A percentile compares a stretch with the other conserved stretches of the same genome.
Conservation (phyloP, 2,113 vertebrate genomes). For the Tetraodon nigroviridis region DNA sequence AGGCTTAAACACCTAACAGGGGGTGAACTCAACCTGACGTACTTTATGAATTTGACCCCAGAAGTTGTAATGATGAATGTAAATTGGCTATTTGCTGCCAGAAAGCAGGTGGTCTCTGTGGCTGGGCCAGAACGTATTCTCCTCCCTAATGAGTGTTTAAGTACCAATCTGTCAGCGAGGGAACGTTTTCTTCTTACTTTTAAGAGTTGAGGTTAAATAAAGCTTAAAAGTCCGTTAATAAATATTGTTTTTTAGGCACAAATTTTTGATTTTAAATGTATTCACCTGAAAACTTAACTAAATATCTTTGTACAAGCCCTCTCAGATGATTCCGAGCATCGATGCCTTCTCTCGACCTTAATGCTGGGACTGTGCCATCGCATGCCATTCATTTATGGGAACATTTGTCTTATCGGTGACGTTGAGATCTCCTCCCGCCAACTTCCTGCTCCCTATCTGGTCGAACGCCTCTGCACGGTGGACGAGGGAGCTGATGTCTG, state of each 20-base stretch:
- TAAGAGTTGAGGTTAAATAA: no score
- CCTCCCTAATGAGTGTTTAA: constrained; percentile 52
- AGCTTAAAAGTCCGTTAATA: not conserved
- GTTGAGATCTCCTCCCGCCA: constrained; percentile 28
- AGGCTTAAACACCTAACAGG: constrained; percentile 50
- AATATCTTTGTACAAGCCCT: not conserved
- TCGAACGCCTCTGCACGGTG: constrained; percentile 49
- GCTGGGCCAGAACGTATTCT: constrained; percentile 32
- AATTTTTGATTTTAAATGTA: no score
- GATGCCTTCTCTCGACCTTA: not conserved
- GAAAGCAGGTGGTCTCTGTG: constrained; percentile 59
- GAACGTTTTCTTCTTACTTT: not conserved
- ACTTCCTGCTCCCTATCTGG: constrained; percentile 67
- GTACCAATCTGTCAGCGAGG: constrained; percentile 39
- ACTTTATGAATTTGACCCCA: constrained; percentile 68
- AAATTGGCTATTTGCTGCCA: constrained; percentile 46
- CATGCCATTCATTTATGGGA: constrained; percentile 23
- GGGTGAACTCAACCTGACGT: constrained; percentile 65
- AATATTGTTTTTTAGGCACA: not conserved
- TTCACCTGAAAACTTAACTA: no score
- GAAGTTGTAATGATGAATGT: constrained; percentile 59
- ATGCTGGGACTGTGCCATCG: not conserved
- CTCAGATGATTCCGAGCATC: not conserved
- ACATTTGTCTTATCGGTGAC: constrained; percentile 40
- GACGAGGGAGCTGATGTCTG: constrained; percentile 40